Conservation (phyloP, 2,113 vertebrate genomes). For the Pavo muticus region DNA sequence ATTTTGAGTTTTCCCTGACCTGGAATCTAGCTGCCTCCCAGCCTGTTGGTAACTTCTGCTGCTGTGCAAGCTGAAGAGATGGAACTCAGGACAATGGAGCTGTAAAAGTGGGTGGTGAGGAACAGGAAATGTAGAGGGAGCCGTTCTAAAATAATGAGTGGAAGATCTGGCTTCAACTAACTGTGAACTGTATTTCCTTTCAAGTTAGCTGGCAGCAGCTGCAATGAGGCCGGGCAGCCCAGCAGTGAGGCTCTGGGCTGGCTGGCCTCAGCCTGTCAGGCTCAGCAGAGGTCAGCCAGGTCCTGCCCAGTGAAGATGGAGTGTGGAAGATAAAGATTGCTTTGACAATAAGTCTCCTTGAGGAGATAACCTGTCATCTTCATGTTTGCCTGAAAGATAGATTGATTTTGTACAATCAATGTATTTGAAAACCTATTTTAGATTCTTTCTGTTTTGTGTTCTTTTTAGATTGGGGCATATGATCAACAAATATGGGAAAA, state of each 20-base stretch:
- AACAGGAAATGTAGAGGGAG: not conserved
- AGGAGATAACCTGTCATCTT: not conserved
- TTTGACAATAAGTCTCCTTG: not conserved
- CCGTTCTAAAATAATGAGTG: not conserved
- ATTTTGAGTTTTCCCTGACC: not conserved
- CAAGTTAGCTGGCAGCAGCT: not conserved
- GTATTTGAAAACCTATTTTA: conserved; percentile 16
- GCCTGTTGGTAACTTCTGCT: not conserved
- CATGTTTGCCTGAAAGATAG: not conserved
- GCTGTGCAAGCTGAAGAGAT: not conserved
- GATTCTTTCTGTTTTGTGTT: conserved; percentile 1
- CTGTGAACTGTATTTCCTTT: not conserved
- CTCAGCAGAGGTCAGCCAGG: not conserved
- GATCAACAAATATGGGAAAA: conserved; percentile 99
- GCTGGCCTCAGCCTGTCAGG: not conserved
- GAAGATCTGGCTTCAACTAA: not conserved
- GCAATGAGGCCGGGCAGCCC: not conserved
- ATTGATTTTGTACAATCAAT: not conserved
- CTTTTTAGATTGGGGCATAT: conserved; percentile 95
- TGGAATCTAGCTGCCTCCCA: not conserved
- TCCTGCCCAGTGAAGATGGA: not conserved
- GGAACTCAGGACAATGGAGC: not conserved
- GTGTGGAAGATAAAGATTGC: not conserved
- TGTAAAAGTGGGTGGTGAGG: not conserved
- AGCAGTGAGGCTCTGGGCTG: not conserved